Evolutionary conservation across 2,888 invertebrate genomes (phyloP), one percentile per base, ranked within the genome.

Genomic region (Thymelicus lineola): DNA sequence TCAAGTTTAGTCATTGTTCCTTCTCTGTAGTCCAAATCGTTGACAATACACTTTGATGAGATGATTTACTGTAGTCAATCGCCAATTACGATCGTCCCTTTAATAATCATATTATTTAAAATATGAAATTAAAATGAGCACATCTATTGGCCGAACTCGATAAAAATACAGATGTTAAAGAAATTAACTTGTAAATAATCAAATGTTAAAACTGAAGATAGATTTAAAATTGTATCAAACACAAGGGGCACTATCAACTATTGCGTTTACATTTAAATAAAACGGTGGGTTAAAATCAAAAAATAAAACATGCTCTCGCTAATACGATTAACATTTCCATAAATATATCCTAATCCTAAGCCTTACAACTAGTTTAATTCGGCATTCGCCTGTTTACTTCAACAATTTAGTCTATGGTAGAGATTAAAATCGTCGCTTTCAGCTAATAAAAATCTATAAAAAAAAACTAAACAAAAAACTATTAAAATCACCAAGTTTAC

Each of bases 291-390:
- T 77, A 88, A 86, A 88, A 89, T 89, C 86, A 88, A 85, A 89
- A 86, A 87, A 88, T 91, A 92, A 92, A 92, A 91, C 92, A 92
- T 92, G 92, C 92, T 84, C 82, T 75, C 73, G 75, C 73, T 71
- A 35, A 79, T 81, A 84, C 72, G 79, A 84, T 84, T 81, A 82
- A 82, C 58, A 85, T 82, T 76, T 73, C 70, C 74, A 77, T 79
- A 79, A 74, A 72, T 71, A 74, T 72, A 78, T 78, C 82, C 81
- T 86, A 84, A 75, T 72, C 71, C 73, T 74, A 76, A 73, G 12
- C 12, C 58, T 73, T 71, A 70, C 42, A 36, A 63, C 75, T 81
- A 81, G 75, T 75, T 79, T 76, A 74, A 74, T 62, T 20, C 70
- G 86, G 86, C 85, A 60, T 80, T 77, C 38, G 79, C 85, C 84